A percentile compares a stretch with the other conserved stretches of the same genome.
Conservation (phyloP, 2,888 invertebrate genomes). For the Aricia artaxerxes region DNA sequence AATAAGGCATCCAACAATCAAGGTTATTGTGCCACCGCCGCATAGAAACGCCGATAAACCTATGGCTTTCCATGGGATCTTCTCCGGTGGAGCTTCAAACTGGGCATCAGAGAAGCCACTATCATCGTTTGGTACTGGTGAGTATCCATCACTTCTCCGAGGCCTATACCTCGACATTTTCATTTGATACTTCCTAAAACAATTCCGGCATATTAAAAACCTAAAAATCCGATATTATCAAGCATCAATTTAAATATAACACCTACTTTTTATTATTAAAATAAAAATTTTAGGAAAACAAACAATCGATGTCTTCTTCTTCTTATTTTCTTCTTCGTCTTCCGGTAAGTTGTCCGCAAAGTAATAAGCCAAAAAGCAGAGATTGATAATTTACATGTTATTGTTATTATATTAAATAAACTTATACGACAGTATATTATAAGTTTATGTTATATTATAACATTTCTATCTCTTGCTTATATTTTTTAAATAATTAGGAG, state of each 20-base stretch:
- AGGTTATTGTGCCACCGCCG: constrained; percentile 86
- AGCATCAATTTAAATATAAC: neutral
- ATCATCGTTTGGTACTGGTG: constrained; percentile 77
- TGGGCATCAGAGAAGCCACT: constrained; percentile 87
- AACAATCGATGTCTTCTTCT: neutral
- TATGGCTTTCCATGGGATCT: constrained; percentile 93
- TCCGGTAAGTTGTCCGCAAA: neutral
- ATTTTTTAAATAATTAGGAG: no score
- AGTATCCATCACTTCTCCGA: constrained; percentile 82
- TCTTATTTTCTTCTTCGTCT: neutral
- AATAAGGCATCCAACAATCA: constrained; percentile 89
- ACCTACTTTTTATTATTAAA: neutral
- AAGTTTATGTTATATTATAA: no score
- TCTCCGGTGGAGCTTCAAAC: constrained; percentile 83
- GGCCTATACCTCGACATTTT: constrained; percentile 83
- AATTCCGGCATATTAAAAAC: constrained; percentile 8
- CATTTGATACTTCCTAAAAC: constrained; percentile 30
- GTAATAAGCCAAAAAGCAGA: neutral
- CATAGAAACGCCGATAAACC: constrained; percentile 87
- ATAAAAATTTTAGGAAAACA: neutral
- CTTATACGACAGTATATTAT: no score
- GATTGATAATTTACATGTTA: no score
- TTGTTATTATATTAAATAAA: no score
- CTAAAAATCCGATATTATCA: neutral
- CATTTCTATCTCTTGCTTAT: no score